phyloP scores from a whole-genome alignment of 2,888 invertebrate species.

The Gisinianus flammeolus region DNA sequence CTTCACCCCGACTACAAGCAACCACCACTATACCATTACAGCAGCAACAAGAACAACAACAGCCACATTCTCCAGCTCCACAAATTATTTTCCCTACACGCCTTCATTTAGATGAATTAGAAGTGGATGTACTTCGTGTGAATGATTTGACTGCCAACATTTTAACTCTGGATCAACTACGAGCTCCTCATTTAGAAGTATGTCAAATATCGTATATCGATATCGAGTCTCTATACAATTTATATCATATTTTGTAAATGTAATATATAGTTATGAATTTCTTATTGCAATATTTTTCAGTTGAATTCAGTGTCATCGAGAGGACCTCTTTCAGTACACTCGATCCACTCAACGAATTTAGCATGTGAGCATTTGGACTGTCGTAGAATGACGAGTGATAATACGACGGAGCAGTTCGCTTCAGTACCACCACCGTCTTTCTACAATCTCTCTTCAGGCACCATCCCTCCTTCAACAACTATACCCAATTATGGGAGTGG shows the following conservation, averaged over 20 bases:
- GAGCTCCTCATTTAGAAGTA: constrained; percentile 55
- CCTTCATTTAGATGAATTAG: constrained; percentile 56
- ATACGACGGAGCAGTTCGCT: constrained; percentile 45
- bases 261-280: background rate
- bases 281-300: constrained; percentile 41
- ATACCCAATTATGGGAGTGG: too few species aligned
- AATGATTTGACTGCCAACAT: constrained; percentile 55
- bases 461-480: too few species aligned
- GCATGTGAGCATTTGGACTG: constrained; percentile 52
- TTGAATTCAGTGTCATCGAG: constrained; percentile 49
- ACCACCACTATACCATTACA: background rate
- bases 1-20: constrained; percentile 19
- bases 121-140: constrained; percentile 57
- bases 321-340: constrained; percentile 48
- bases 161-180: constrained; percentile 50
- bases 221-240: too few species aligned
- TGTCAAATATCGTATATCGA: too few species aligned
- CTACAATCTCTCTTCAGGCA: too few species aligned
- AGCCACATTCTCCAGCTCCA: constrained; percentile 23
- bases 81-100: constrained; percentile 53
- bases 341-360: constrained; percentile 51
- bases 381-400: constrained; percentile 49
- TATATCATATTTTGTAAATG: too few species aligned
- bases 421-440: constrained; percentile 54
- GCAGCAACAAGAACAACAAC: constrained; percentile 27